Evolutionary conservation across 2,888 invertebrate species (phyloP), one percentile per base, ranked within the genome.

Genomic region (Lepidonotus clava): DNA sequence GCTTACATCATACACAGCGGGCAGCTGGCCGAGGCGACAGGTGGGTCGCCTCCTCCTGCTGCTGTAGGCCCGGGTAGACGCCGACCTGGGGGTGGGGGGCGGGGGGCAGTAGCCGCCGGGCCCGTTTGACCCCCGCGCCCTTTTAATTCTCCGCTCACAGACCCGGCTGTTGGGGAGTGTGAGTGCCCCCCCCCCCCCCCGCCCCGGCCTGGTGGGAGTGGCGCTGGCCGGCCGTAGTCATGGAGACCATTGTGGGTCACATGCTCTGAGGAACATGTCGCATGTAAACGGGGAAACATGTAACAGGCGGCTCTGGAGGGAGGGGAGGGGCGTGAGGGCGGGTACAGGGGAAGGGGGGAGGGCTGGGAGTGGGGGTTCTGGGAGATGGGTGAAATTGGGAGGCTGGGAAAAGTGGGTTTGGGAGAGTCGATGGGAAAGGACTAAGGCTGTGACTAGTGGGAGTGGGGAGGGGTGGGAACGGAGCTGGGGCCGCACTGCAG

Each of bases 181-280:
- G n/a, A n/a, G n/a, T n/a, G n/a, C n/a, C n/a, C n/a, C n/a, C n/a
- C n/a, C n/a, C n/a, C n/a, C 2, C 38, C 8, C n/a, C 32, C 14
- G 21, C 21, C 51, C 11, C 14, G 11, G 21, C 21, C 6, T 8
- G n/a, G 66, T 11, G 66, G 24, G 66, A n/a, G 28, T 6, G n/a
- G 66, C n/a, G 24, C 4, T 34, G 24, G 18, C 28, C 46, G 8
- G 46, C n/a, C 46, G 41, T 80, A 71, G 46, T 32, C 80, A 46
- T 46, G 80, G 80, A 46, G 14, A 80, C 51, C 80, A 80, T 46
- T 51, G 28, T 80, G 46, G 80, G 80, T 41, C 46, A 80, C 46
- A 46, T 51, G 46, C 80, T 80, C 71, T 8, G 80, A 21, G 18
- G 28, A 46, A 80, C 80, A 80, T 51, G 80, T 80, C 51, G 41